phyloP scores from a whole-genome alignment of 2,113 vertebrate species.

The Pseudonaja textilis region DNA sequence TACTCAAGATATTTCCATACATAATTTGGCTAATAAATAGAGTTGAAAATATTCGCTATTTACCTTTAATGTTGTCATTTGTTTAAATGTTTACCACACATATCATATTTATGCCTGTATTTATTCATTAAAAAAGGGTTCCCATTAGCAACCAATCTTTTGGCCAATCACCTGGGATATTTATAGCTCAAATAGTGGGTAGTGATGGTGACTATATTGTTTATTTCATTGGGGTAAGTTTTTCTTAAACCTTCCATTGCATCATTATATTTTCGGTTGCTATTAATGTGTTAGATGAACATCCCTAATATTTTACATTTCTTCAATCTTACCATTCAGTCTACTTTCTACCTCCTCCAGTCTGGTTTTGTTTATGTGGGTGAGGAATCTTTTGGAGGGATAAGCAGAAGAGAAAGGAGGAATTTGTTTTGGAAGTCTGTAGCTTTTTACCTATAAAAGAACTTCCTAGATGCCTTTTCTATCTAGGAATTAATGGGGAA shows the following conservation, averaged over 20 bases:
- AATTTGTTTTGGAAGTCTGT: neutral
- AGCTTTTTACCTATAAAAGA: neutral
- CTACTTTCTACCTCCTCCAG: neutral
- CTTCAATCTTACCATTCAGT: neutral
- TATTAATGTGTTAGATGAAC: neutral
- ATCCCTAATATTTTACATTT: neutral
- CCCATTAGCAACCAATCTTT: neutral
- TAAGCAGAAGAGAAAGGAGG: neutral
- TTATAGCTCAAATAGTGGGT: neutral
- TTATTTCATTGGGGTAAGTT: neutral
- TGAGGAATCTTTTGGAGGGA: neutral
- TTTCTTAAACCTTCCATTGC: neutral
- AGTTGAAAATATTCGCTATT: neutral
- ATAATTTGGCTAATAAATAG: neutral
- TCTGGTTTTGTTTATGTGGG: neutral
- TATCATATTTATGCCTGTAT: neutral
- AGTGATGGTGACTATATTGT: neutral
- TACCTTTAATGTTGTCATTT: neutral
- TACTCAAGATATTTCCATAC: neutral
- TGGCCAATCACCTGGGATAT: neutral
- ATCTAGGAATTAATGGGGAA: neutral
- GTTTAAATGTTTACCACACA: neutral
- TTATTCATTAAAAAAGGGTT: neutral
- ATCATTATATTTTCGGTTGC: neutral
- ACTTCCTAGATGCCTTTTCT: neutral